Conservation (phyloP, 92 coral and sea anemone genomes). For the Palythoa grandiflora region DNA sequence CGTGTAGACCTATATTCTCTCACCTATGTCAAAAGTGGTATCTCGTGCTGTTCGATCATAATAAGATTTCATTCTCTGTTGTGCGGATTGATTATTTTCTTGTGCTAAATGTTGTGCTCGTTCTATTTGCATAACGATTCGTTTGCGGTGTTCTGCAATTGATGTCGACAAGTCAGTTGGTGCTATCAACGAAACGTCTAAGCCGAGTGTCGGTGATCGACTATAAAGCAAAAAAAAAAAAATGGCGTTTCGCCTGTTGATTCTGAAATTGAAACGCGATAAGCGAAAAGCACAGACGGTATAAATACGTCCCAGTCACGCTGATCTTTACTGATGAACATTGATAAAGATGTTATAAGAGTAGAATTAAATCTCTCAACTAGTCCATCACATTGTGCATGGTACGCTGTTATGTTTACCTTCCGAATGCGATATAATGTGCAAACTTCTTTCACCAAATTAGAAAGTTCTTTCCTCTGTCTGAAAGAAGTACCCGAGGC, state of each 20-base stretch:
- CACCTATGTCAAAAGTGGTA: not conserved
- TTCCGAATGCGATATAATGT: not conserved
- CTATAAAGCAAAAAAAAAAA: conserved; percentile 61
- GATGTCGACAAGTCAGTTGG: conserved; percentile 56
- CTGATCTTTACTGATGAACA: conserved; percentile 54
- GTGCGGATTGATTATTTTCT: conserved; percentile 49
- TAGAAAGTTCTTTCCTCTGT: not conserved
- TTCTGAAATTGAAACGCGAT: conserved; percentile 56
- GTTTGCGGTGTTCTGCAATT: conserved; percentile 59
- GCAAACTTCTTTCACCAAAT: not conserved
- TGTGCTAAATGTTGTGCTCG: conserved; percentile 53
- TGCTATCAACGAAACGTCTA: conserved; percentile 63
- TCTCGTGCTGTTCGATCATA: not conserved
- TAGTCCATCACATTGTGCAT: conserved; percentile 46
- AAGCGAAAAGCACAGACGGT: conserved; percentile 42
- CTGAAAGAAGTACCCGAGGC: not conserved
- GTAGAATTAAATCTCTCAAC: conserved; percentile 61
- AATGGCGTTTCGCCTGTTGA: conserved; percentile 68
- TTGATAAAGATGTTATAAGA: conserved; percentile 34
- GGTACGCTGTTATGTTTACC: conserved; percentile 26
- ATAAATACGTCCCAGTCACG: conserved; percentile 58
- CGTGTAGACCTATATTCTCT: not conserved
- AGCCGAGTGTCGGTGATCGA: conserved; percentile 62
- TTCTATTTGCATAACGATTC: conserved; percentile 63
- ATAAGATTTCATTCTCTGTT: conserved; percentile 33